Base-by-base conservation (phyloP, 2,888 invertebrate species). In the Drosophila hamatofila region DNA sequence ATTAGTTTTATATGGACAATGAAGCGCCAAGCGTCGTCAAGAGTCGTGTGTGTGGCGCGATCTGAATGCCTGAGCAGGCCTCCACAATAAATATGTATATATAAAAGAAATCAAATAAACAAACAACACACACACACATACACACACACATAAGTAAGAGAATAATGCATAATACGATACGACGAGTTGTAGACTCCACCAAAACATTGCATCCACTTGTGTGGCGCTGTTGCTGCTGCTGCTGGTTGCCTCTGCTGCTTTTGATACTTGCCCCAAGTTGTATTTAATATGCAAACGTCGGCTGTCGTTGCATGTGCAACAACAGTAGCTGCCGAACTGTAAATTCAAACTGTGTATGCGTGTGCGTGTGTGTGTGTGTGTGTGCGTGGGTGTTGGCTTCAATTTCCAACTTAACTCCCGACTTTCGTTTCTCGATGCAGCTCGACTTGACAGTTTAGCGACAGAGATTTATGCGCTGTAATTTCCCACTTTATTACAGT, bases 401-500 rank as follows among this genome's bases (percentile, higher is more conserved):
- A 62, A 56, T 62, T 69, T 64, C 54, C 60, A 58, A 56, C 46
- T 68, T 21, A 37, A 55, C 66, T 65, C 63, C 66, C 64, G 65
- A 74, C 80, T 64, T 75, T 71, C 68, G 49, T 54, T 48, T 51
- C 67, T 48, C 67, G 61, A 75, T 54, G 51, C 60, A 48, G 52
- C 44, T 60, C 76, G 30, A 21, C 37, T 83, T 88, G 90, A 89
- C 88, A 89, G 83, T 80, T 87, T 69, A 72, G 77, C 75, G 90
- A 89, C 88, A 89, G 81, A 88, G 89, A 89, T 89, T 89, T 89
- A 90, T 89, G 83, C 72, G 68, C 81, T 78, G 83, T 85, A 81
- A 89, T 90, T 89, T 89, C 83, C 89, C 83, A 88, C 83, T 89
- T 89, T 89, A 89, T 89, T 88, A 81, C 88, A 80, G 85, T 86